These are phyloP conservation scores for Epinephelus moara DNA, from an alignment of 2,113 vertebrate genomes.

Conservation along the genomic window DNA sequence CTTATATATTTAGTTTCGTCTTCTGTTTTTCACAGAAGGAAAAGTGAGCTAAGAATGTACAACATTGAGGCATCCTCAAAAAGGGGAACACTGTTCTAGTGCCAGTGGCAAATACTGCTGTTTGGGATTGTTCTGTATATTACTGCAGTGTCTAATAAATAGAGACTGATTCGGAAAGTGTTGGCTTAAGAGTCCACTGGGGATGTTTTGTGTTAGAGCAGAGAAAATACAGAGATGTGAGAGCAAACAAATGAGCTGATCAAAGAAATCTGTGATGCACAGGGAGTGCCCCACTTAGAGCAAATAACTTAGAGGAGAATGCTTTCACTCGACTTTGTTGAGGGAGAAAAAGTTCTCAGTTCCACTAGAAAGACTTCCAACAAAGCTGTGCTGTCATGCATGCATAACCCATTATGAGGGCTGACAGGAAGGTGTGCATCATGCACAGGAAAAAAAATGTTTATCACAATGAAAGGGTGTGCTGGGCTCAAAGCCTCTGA, in stretches of 20 bases:
- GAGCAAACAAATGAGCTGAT: neutral
- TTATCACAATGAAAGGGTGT: constrained; percentile 9
- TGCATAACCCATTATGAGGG: neutral
- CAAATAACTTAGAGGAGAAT: neutral
- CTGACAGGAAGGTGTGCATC: constrained; percentile 24
- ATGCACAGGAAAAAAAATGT: constrained; percentile 14
- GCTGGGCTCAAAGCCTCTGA: constrained; percentile 4
- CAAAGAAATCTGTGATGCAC: neutral
- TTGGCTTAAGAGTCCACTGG: neutral
- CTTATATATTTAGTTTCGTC: neutral
- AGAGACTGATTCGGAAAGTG: neutral
- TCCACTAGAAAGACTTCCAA: constrained; percentile 13
- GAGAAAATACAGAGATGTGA: neutral
- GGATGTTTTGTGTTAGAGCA: neutral
- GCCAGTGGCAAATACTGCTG: neutral
- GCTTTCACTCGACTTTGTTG: neutral
- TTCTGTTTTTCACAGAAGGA: neutral
- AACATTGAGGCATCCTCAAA: neutral
- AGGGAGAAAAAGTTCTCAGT: constrained; percentile 8
- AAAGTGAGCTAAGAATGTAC: neutral
- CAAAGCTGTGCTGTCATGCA: constrained; percentile 26
- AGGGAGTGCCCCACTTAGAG: neutral
- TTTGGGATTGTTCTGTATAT: neutral
- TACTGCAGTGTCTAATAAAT: neutral
- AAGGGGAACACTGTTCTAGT: neutral